Evolutionary conservation across 2,797 vertebrate genomes (phyloP), one percentile per base, ranked within the genome.

Genomic region (Platalea minor): DNA sequence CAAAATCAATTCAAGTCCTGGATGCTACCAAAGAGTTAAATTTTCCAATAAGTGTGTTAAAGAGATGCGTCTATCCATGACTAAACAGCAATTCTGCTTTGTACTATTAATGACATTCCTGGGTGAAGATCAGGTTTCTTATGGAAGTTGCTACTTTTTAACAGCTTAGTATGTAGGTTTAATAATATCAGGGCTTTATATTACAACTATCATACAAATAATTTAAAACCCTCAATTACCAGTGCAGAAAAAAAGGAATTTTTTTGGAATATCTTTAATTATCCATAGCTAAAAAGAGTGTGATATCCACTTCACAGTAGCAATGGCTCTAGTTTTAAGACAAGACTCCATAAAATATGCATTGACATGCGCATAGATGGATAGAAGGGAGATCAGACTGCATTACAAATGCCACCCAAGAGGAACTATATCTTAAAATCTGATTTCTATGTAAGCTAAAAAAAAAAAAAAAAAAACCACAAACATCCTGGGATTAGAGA

Each of bases 371-470:
- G 2, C 56, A 79, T 13, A 81, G 70, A 83, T 87, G 13, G n/a
- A 75, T 14, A 78, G 70, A 83, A 88, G 15, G n/a, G 20, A 96
- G 85, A 96, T 95, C 77, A 95, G 88, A 85, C 77, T 81, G 85
- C 85, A 96, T 95, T 86, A 79, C 39, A 95, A 95, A 93, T 79
- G 41, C 51, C 37, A 74, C 74, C 70, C 88, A 85, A 56, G 74
- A 87, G 63, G 60, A 94, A 53, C 26, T 74, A 31, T 35, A 72
- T 45, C 80, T 95, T 88, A 89, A 92, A 92, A 72, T 92, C 46
- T 92, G 3, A 88, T 92, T 75, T 75, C 18, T 68, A 31, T 28
- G 87, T 59, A 56, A 81, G 11, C 13, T 57, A 21, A 13, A 65
- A 83, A 35, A 54, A 15, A 35, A 37, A 15, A 59, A 10, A 13